These are phyloP conservation scores for Eulacestoma nigropectus DNA, from an alignment of 2,113 vertebrate species.

Conservation along the genomic window DNA sequence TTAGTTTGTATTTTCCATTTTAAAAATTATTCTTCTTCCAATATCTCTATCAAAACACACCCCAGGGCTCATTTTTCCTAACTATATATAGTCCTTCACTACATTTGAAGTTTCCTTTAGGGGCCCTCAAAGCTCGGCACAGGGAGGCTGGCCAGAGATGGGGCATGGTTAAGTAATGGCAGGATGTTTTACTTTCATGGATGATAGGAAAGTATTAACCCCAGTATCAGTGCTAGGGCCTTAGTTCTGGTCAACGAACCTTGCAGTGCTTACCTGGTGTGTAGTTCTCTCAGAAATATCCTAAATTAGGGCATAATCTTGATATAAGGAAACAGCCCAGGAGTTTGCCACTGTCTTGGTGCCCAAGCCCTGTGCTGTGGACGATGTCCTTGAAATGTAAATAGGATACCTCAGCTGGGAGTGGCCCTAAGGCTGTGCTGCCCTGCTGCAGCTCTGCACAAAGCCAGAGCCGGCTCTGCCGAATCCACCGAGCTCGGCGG, in stretches of 20 bases:
- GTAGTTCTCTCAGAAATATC: neutral
- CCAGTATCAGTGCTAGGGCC: neutral
- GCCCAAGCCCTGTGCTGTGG: neutral
- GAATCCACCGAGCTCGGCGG: fast-evolving
- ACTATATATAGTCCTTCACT: neutral
- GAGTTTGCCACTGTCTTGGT: neutral
- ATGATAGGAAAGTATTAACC: neutral
- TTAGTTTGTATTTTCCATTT: neutral
- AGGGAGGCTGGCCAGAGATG: neutral
- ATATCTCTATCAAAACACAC: neutral
- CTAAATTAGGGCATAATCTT: neutral
- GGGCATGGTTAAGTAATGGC: neutral
- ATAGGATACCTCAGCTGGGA: neutral
- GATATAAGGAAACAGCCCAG: neutral
- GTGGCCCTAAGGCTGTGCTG: neutral
- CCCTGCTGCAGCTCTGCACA: neutral
- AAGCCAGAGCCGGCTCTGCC: neutral
- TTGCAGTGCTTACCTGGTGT: neutral
- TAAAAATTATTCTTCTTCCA: neutral
- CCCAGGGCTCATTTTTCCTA: neutral
- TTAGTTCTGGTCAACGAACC: neutral
- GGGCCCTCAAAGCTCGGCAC: neutral
- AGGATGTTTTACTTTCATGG: neutral
- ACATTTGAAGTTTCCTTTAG: neutral
- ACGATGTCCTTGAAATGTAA: neutral